Base-by-base conservation (phyloP, 2,888 invertebrate genomes). In the Abrostola tripartita region DNA sequence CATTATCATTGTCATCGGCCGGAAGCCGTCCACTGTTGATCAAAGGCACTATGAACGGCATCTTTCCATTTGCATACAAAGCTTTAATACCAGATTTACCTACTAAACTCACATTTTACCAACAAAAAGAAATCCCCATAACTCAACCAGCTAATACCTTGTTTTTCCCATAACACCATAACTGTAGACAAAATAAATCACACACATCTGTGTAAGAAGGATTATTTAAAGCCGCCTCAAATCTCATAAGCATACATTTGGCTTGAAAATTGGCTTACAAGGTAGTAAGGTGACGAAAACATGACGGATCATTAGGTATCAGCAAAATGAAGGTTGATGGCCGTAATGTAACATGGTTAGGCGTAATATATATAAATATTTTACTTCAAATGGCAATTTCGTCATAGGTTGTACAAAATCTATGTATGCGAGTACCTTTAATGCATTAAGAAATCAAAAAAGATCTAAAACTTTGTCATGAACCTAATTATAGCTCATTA, bases 221-320 rank as follows among this genome's bases (percentile, higher is more conserved):
- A 49, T 78, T 75, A 68, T 35, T 42, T 51, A 50, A 68, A 67
- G 68, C 60, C 58, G 49, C 37, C 8, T 35, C 10, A 6, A 75
- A 76, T 75, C 64, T 61, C 47, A 60, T 75, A 41, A 38, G 53
- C 54, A 61, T 10, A n/a, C 37, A 59, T 59, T 68, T 58, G 37
- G 24, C 4, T 47, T 57, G 36, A 44, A 63, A 68, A 65, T 55
- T 59, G 61, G 67, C 66, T 71, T 70, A 56, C n/a, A 12, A 41
- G 36, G 12, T 37, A 11, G 14, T 49, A 51, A 37, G 44, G 63
- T 57, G 12, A 51, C 55, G 38, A 24, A 61, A 52, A 63, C 49
- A 41, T 11, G 24, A 44, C 38, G 41, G 51, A 54, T n/a, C n/a
- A 9, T 24, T 9, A 24, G 14, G 14, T 47, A 5, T 5, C 5